Evolutionary conservation across 2,113 vertebrate genomes (phyloP).

Genomic region (Sialia sialis): DNA sequence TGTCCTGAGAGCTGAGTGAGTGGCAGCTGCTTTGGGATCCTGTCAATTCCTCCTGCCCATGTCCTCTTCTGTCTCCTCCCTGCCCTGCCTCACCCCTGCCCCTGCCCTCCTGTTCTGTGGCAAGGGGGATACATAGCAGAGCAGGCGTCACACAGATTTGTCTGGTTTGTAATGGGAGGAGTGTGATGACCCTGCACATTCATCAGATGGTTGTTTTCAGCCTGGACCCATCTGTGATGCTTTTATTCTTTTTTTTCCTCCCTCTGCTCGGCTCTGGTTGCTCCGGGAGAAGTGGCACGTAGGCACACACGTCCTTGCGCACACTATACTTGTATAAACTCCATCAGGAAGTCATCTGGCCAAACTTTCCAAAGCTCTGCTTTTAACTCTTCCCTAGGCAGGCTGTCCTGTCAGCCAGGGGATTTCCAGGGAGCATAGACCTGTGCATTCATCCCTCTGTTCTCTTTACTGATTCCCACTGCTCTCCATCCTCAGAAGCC

Average conservation of each 20-base stretch:
- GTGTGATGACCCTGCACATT: constrained; percentile 35
- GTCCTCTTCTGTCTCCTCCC: not conserved
- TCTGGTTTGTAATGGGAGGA: not conserved
- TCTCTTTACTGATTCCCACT: not conserved
- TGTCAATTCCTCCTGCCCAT: not conserved
- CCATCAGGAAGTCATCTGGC: constrained; percentile 68
- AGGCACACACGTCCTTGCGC: constrained; percentile 55
- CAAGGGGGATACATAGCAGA: not conserved
- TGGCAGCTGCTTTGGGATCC: not conserved
- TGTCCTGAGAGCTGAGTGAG: not conserved
- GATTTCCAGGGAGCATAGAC: not conserved
- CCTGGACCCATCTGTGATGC: constrained; percentile 25
- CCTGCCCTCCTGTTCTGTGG: not conserved
- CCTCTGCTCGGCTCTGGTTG: not conserved
- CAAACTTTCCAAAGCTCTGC: constrained; percentile 57
- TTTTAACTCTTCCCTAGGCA: constrained; percentile 61
- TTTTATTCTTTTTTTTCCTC: constrained; percentile 24
- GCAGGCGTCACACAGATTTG: not conserved
- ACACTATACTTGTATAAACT: constrained; percentile 66
- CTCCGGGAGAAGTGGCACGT: constrained; percentile 66
- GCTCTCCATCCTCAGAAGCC: not conserved
- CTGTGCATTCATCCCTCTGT: not conserved
- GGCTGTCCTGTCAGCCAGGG: not conserved
- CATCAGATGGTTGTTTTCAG: constrained; percentile 29
- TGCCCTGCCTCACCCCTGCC: not conserved